Base-by-base conservation (phyloP, 1,140 invertebrate genomes). In the Hermetia illucens region DNA sequence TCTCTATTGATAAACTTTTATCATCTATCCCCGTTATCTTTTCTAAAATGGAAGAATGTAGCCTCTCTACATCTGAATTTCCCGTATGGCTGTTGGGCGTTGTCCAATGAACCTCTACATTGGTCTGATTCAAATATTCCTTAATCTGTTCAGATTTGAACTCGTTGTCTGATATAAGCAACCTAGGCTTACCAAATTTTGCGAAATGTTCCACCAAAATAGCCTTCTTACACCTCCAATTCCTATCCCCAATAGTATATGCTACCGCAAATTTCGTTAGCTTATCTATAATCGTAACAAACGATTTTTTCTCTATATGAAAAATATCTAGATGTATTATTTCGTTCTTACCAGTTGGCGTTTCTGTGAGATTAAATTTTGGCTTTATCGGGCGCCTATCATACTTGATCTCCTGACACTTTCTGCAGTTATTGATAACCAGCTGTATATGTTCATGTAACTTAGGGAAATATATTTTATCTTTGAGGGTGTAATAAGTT, bases 221-320 rank as follows among this genome's bases (percentile, higher is more conserved):
- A 13, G 24, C 24, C 8, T 9, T 38, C 18, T 38, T 29, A 12
- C 15, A 15, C 10, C 12, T 3, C 22, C 36, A 38, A 29, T 38
- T 38, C 21, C 25, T 22, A 17, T 29, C 36, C 15, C 8, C 6
- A 5, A 29, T 38, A 4, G 12, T 5, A 29, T 38, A 38, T 12
- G 36, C 36, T 27, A 25, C 8, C 25, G n/a, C 36, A 38, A 38
- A 38, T 27, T 38, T 38, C 3, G 36, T 38, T 4, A 38, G 24
- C 17, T 27, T 38, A 16, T 30, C 36, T 19, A 38, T 38, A 13
- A 38, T 20, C 10, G 36, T 38, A 16, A 38, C 21, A 29, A 38
- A 38, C 8, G 36, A 18, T 27, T 25, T 13, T 17, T 38, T 38
- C 12, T 29, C 18, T 27, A 18, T 27, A 29, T 38, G 24, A 21